Conservation (phyloP, 2,888 invertebrate species). For the Steromphala cineraria region DNA sequence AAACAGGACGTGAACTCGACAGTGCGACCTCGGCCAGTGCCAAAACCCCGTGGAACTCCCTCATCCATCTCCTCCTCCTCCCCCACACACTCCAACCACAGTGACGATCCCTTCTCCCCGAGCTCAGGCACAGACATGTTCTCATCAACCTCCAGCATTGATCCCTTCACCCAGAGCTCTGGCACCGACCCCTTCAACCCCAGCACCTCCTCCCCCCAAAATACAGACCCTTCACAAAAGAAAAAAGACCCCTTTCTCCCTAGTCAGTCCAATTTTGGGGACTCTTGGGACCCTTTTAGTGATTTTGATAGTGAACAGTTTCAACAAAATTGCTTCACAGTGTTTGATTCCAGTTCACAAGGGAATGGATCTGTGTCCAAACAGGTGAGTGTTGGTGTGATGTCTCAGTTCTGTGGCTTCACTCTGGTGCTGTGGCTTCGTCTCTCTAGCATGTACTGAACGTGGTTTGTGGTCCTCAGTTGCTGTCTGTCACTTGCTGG, state of each 20-base stretch:
- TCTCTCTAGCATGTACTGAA: too few relatives aligned
- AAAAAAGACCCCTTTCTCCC: not conserved
- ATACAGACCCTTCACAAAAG: not conserved
- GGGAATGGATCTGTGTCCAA: not conserved
- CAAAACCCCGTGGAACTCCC: conserved; percentile 15
- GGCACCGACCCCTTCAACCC: not conserved
- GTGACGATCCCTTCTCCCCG: not conserved
- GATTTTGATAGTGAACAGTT: not conserved
- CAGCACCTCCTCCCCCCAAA: not conserved
- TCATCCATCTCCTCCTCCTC: not conserved
- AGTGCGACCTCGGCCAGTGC: conserved; percentile 17
- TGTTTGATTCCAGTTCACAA: not conserved
- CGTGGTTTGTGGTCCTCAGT: too few relatives aligned
- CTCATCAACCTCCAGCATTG: not conserved
- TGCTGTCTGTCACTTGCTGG: too few relatives aligned
- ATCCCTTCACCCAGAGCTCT: not conserved
- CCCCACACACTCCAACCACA: not conserved
- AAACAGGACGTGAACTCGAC: not conserved
- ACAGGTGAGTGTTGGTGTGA: not conserved
- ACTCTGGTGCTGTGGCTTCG: too few relatives aligned
- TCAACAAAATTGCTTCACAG: not conserved
- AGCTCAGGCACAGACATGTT: not conserved
- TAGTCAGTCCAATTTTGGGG: not conserved
- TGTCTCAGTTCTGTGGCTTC: too few relatives aligned
- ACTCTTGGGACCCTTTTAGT: not conserved